A percentile compares a stretch with the other conserved stretches of the same genome.
Evolutionary conservation across 2,888 invertebrate species (phyloP).

Genomic region (Oscheius sp.): DNA sequence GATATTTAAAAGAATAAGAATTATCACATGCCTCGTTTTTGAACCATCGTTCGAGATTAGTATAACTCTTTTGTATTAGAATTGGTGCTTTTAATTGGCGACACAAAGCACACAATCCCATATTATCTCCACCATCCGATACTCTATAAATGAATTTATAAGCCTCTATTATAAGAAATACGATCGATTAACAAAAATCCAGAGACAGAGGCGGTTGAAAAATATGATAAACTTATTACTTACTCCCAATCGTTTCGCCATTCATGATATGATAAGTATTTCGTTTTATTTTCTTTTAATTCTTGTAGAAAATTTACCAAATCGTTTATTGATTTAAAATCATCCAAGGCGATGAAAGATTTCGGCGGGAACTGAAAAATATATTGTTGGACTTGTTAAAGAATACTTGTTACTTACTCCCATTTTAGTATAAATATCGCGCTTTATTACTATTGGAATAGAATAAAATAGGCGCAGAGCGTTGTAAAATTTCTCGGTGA

Average conservation of each 20-base stretch:
- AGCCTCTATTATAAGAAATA: too few relatives aligned
- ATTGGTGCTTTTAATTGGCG: neutral
- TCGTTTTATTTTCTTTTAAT: slow-evolving; percentile 39
- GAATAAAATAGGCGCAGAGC: slow-evolving; percentile 38
- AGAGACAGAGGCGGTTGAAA: too few relatives aligned
- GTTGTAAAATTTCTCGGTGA: slow-evolving; percentile 32
- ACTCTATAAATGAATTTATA: too few relatives aligned
- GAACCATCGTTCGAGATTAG: slow-evolving; percentile 5
- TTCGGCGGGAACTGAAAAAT: slow-evolving; percentile 39
- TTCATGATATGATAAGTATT: slow-evolving; percentile 44
- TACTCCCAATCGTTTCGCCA: slow-evolving; percentile 49
- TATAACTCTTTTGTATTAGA: neutral
- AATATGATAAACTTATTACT: too few relatives aligned
- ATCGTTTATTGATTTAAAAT: slow-evolving; percentile 36
- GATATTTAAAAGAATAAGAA: slow-evolving; percentile 10
- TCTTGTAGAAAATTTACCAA: slow-evolving; percentile 36
- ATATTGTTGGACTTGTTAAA: too few relatives aligned
- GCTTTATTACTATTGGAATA: slow-evolving; percentile 42
- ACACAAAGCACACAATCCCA: slow-evolving; percentile 10
- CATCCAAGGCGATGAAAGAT: slow-evolving; percentile 48
- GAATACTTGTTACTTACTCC: too few relatives aligned
- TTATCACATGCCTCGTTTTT: slow-evolving; percentile 4
- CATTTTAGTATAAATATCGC: slow-evolving; percentile 41
- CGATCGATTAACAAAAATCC: too few relatives aligned
- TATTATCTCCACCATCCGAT: neutral